Percentiles rank a stretch among this genome's conserved stretches.
Evolutionary conservation across 2,888 invertebrate genomes (phyloP).

Genomic region (Argyra leucocephala): DNA sequence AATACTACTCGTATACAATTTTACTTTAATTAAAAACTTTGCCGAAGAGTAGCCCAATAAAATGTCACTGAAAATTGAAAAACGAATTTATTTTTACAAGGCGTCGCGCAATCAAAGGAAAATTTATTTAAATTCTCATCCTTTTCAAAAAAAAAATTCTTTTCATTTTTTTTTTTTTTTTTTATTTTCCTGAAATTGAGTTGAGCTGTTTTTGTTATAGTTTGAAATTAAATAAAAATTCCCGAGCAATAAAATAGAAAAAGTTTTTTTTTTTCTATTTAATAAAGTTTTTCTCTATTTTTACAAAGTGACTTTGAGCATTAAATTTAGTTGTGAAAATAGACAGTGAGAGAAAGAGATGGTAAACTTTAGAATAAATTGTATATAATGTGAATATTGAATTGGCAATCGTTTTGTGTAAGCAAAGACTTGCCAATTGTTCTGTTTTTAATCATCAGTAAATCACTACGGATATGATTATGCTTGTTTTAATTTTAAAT

Average conservation of each 20-base stretch:
- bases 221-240: slow-evolving; percentile 6
- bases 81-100: neutral
- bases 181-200: neutral
- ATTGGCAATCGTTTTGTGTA: too few relatives aligned
- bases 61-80: slow-evolving; percentile 6
- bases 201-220: slow-evolving; percentile 5
- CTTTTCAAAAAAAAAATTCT: neutral
- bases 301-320: too few relatives aligned
- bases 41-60: neutral
- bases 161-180: neutral
- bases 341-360: too few relatives aligned
- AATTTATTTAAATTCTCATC: neutral
- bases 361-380: too few relatives aligned
- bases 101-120: slow-evolving; percentile 6
- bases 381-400: too few relatives aligned
- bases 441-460: too few relatives aligned
- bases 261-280: neutral
- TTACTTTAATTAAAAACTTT: neutral
- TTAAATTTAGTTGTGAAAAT: too few relatives aligned
- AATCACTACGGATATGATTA: too few relatives aligned
- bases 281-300: neutral
- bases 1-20: neutral
- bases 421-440: too few relatives aligned
- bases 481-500: too few relatives aligned
- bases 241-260: slow-evolving; percentile 3